Evolutionary conservation across 2,113 vertebrate species (phyloP).

Genomic region (Ailurus styani): DNA sequence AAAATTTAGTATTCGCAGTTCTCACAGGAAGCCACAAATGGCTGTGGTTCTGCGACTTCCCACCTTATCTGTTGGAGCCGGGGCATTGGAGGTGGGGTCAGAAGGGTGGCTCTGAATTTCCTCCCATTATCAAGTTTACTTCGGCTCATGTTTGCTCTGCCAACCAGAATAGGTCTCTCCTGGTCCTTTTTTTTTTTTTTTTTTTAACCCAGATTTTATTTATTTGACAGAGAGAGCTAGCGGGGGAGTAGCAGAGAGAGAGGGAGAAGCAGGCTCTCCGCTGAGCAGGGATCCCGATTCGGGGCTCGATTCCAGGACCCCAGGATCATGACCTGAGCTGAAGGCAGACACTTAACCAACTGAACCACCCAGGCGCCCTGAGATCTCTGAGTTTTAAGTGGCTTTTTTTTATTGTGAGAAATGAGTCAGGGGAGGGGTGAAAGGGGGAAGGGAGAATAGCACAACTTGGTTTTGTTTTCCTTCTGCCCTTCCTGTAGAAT

Average conservation of each 20-base stretch:
- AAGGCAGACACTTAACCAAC: no score
- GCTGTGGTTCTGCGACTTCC: background rate
- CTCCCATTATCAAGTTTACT: background rate
- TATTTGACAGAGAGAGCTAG: no score
- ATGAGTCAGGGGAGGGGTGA: background rate
- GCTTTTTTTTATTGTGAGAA: background rate
- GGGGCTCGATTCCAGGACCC: no score
- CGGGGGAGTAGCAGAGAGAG: no score
- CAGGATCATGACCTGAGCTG: no score
- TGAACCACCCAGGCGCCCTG: no score
- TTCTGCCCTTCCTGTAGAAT: background rate
- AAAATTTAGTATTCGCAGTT: background rate
- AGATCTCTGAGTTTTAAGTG: background rate
- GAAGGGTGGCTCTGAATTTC: background rate
- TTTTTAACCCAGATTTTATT: no score
- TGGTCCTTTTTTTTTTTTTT: no score
- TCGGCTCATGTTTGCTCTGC: background rate
- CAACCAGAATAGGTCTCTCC: background rate
- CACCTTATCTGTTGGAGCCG: background rate
- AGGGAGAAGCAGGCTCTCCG: no score
- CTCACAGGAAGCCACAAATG: background rate
- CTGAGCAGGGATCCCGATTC: no score
- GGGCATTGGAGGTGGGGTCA: background rate
- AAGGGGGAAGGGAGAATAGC: background rate
- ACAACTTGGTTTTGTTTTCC: background rate